phyloP scores from a whole-genome alignment of 1,140 invertebrate species.

The Epicauta chinensis region DNA sequence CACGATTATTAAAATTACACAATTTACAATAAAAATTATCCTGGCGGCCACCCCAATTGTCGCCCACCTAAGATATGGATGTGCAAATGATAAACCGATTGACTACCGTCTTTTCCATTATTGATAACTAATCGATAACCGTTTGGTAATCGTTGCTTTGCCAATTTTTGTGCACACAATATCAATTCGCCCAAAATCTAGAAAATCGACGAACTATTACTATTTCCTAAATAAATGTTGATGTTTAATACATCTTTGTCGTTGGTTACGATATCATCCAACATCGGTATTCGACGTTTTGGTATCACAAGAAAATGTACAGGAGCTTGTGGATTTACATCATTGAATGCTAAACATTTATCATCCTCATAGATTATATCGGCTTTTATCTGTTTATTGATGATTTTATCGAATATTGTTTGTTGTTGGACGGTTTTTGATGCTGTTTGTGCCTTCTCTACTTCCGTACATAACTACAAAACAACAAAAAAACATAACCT shows the following conservation, averaged over 20 bases:
- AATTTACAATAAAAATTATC: too few species aligned
- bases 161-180: constrained; percentile 53
- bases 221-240: constrained; percentile 1
- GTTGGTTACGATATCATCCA: constrained; percentile 27
- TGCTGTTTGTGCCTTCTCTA: constrained; percentile 45
- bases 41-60: constrained; percentile 77
- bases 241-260: constrained; percentile 43
- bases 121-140: constrained; percentile 62
- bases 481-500: not conserved
- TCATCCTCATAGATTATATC: constrained; percentile 79
- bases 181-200: constrained; percentile 59
- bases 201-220: constrained; percentile 14
- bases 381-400: constrained; percentile 68
- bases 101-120: constrained; percentile 63
- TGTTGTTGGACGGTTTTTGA: constrained; percentile 30
- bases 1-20: too few species aligned
- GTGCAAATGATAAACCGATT: constrained; percentile 70
- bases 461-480: constrained; percentile 41
- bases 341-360: constrained; percentile 71
- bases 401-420: constrained; percentile 78
- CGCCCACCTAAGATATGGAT: constrained; percentile 72
- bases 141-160: constrained; percentile 45
- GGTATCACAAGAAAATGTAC: constrained; percentile 89
- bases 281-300: constrained; percentile 44
- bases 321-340: constrained; percentile 72